Evolutionary conservation across 2,888 invertebrate genomes (phyloP).

Genomic region (Rhingia rostrata): DNA sequence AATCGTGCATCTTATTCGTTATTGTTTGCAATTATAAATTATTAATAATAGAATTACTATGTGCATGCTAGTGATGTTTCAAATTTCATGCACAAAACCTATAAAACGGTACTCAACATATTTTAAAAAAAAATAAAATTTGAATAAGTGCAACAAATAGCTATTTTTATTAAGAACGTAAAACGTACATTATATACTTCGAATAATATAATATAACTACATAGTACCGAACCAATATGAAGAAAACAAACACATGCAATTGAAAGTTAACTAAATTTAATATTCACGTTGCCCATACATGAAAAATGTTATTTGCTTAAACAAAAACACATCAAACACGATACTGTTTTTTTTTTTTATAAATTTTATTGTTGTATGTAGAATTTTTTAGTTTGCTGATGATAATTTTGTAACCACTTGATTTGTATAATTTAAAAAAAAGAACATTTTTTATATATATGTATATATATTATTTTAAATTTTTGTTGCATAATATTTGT

Average conservation of each 20-base stretch:
- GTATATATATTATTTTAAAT: too few species aligned
- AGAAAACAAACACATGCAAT: not conserved
- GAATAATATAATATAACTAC: not conserved
- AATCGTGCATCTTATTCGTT: slow-evolving; percentile 4
- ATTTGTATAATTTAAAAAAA: too few species aligned
- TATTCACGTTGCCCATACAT: not conserved
- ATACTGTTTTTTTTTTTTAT: too few species aligned
- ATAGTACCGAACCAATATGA: not conserved
- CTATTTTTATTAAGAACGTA: slow-evolving; percentile 9
- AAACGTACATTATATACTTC: not conserved
- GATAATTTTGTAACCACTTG: too few species aligned
- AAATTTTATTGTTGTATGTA: too few species aligned
- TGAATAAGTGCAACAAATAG: not conserved
- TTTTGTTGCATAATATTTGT: too few species aligned
- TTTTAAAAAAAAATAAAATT: slow-evolving; percentile 11
- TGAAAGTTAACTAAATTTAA: not conserved
- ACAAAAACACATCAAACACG: too few species aligned
- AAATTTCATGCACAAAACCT: slow-evolving; percentile 25
- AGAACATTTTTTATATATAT: too few species aligned
- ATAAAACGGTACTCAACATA: slow-evolving; percentile 3
- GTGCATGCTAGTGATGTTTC: slow-evolving; percentile 44
- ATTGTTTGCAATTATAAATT: slow-evolving; percentile 35
- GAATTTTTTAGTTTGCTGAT: too few species aligned
- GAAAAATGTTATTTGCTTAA: too few species aligned
- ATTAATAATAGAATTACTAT: slow-evolving; percentile 32